Conservation (phyloP, 2,113 vertebrate genomes). For the Connochaetes taurinus region DNA sequence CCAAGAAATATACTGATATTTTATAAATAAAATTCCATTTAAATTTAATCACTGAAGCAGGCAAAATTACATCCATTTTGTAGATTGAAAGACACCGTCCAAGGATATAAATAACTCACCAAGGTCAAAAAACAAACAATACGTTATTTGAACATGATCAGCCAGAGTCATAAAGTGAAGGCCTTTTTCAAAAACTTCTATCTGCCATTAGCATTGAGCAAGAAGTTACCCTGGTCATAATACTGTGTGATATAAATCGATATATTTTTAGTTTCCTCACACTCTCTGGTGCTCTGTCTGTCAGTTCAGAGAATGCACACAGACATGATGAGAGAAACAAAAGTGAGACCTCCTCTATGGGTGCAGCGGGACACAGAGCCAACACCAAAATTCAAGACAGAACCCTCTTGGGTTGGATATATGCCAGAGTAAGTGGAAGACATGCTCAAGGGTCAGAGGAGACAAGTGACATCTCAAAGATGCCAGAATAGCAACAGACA, state of each 20-base stretch:
- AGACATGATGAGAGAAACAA: background rate
- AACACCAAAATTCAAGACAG: background rate
- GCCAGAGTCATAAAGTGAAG: background rate
- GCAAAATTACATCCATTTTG: background rate
- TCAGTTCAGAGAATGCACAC: background rate
- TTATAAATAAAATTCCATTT: background rate
- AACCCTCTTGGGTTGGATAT: background rate
- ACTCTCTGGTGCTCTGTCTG: background rate
- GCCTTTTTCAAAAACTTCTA: background rate
- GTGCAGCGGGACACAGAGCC: background rate
- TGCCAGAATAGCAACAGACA: background rate
- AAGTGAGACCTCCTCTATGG: background rate
- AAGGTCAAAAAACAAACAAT: background rate
- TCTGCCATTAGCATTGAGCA: background rate
- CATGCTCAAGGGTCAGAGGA: background rate
- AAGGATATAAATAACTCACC: background rate
- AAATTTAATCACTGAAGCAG: background rate
- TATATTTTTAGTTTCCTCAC: background rate
- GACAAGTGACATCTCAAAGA: background rate
- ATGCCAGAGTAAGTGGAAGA: background rate
- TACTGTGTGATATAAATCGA: background rate
- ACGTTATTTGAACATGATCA: background rate
- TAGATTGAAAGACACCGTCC: background rate
- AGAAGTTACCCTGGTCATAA: background rate
- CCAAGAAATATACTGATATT: background rate